Evolutionary conservation across 2,797 vertebrate genomes (phyloP), one percentile per base, ranked within the genome.

Genomic region (Aphelocoma californica): DNA sequence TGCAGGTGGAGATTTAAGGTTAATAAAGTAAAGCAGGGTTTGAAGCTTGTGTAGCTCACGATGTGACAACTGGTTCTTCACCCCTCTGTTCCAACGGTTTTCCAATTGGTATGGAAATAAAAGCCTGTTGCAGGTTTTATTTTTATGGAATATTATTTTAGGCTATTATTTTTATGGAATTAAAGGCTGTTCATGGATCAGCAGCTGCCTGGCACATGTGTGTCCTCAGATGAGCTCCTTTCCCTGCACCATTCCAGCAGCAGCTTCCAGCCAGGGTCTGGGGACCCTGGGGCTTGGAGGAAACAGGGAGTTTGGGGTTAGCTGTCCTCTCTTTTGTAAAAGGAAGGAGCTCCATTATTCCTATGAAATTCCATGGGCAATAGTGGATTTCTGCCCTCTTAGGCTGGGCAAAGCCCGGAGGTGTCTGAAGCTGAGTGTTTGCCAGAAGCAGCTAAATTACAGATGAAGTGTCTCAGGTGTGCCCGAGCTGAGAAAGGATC

Each of bases 391-490:
- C 91, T 91, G 80, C 26, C 20, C 60, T 64, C 29, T 51, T 24
- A 48, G 88, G 81, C 23, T 57, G 95, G 78, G 77, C 86, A 77
- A 85, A 96, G 81, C 44, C 51, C 29, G 7, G 60, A 91, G 90
- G 73, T 82, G 89, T 81, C 74, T 77, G 92, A 61, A 92, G 47
- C 51, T 93, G 83, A 95, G 54, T 36, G 10, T 69, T 91, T 86
- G 78, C 86, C 77, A 48, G 64, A 74, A 91, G 67, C 79, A 73
- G 50, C 67, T 24, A 0, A 64, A 14, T 81, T 79, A 57, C 81
- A 87, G 85, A 91, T 40, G 62, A n/a, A 66, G 34, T 20, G 23
- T 64, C 64, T 79, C 18, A 1, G 47, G 9, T 54, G 73, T 78
- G 81, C 89, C 90, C 38, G 7, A 57, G 81, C 85, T 78, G 34